phyloP scores from a whole-genome alignment of 2,888 invertebrate genomes.

The Leptarthrus brevirostris region DNA sequence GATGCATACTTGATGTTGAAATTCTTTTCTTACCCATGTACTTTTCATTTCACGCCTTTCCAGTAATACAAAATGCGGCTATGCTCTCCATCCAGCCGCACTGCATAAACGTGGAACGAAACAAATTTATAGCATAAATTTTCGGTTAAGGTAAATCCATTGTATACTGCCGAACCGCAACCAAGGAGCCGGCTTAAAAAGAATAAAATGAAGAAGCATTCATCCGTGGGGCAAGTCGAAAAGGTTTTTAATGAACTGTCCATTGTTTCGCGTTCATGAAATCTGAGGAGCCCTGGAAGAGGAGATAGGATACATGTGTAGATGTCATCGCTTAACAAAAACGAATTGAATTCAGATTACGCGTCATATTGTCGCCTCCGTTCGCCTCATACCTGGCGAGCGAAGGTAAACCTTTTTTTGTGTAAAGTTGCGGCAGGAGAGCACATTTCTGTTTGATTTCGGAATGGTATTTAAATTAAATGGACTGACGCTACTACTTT shows the following conservation, averaged over 20 bases:
- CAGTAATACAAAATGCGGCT: constrained; percentile 19
- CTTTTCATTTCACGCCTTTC: constrained; percentile 44
- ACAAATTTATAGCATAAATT: constrained; percentile 46
- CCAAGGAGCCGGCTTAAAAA: constrained; percentile 10
- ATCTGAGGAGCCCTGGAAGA: constrained; percentile 1
- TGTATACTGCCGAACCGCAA: constrained; percentile 1
- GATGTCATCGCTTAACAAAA: constrained; percentile 53
- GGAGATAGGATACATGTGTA: constrained; percentile 48
- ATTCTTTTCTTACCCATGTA: constrained; percentile 4
- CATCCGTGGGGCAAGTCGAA: constrained; percentile 32
- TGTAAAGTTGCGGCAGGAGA: not conserved
- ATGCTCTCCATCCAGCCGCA: not conserved
- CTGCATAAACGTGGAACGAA: constrained; percentile 37
- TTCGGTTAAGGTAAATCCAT: constrained; percentile 38
- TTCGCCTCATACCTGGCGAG: constrained; percentile 55
- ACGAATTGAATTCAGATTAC: constrained; percentile 59
- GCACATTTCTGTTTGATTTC: constrained; percentile 27
- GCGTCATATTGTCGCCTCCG: constrained; percentile 59
- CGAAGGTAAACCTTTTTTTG: constrained; percentile 49
- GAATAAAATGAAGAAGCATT: constrained; percentile 3
- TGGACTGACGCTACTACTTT: constrained; percentile 39
- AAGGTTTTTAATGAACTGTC: constrained; percentile 50
- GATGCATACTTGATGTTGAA: not conserved
- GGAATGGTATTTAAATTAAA: constrained; percentile 40
- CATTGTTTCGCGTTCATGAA: constrained; percentile 47